Percentiles rank a stretch among this genome's conserved stretches.
phyloP scores from a whole-genome alignment of 2,888 invertebrate species.

The Drosophila putrida region DNA sequence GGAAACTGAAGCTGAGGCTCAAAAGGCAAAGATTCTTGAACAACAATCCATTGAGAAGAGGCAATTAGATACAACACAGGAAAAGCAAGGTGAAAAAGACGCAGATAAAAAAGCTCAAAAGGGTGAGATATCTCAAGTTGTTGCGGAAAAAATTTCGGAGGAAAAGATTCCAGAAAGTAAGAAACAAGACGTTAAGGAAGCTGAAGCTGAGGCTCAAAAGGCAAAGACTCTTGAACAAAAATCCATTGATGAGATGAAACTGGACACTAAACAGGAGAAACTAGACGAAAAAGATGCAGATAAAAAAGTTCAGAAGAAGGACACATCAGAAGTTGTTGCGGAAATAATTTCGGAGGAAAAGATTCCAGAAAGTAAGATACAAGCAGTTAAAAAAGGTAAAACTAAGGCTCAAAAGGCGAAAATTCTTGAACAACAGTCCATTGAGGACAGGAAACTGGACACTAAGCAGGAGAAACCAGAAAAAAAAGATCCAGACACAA shows the following conservation, averaged over 20 bases:
- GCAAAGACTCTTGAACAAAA: not conserved
- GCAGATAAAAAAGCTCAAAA: not conserved
- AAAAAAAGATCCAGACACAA: constrained; percentile 15
- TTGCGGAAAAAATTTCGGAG: not conserved
- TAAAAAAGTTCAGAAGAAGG: not conserved
- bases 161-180: not conserved
- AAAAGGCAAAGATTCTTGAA: not conserved
- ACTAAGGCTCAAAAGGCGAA: constrained; percentile 9
- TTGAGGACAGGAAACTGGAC: constrained; percentile 12
- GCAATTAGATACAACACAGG: not conserved
- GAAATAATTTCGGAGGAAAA: constrained; percentile 12
- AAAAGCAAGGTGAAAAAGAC: not conserved
- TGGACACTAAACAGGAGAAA: not conserved
- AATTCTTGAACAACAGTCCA: not conserved
- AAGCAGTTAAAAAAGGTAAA: not conserved
- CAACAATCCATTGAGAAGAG: not conserved
- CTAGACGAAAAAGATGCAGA: not conserved
- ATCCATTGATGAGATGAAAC: not conserved
- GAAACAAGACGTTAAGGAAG: constrained; percentile 19
- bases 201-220: not conserved
- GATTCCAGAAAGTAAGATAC: constrained; percentile 1
- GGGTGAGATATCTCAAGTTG: not conserved
- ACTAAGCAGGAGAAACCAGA: constrained; percentile 14
- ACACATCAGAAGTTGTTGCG: constrained; percentile 4
- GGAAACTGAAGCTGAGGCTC: not conserved